These are phyloP conservation scores for Odocoileus hemionus DNA, from an alignment of 2,113 vertebrate species.

Conservation along the genomic window DNA sequence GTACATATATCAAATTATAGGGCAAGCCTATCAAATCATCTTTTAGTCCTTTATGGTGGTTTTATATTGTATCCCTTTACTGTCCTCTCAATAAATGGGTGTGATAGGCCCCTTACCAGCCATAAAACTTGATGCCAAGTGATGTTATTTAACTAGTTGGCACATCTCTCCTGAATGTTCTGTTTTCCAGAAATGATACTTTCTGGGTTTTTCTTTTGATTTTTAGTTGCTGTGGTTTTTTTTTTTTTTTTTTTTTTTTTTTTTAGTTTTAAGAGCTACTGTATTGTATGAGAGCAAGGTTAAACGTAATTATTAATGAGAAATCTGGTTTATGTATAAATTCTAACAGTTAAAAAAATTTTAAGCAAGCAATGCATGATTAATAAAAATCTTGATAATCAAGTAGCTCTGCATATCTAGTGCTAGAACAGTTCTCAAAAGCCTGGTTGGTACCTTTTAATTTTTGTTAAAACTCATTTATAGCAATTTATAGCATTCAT, in stretches of 20 bases:
- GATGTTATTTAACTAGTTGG: not conserved
- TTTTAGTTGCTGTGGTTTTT: not conserved
- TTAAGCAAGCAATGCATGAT: not conserved
- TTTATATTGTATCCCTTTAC: conserved; percentile 2
- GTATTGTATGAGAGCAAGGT: not conserved
- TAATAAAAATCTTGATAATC: conserved; percentile 7
- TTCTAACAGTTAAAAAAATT: not conserved
- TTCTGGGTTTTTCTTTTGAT: not conserved
- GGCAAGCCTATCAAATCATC: not conserved
- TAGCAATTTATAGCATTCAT: conserved; percentile 37
- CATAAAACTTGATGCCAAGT: not conserved
- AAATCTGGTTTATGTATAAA: not conserved
- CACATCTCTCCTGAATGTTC: conserved; percentile 8
- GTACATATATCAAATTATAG: not conserved
- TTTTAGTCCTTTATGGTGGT: not conserved
- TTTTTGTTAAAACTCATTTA: conserved; percentile 35
- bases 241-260: not conserved
- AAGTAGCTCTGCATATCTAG: not conserved
- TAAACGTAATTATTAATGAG: conserved; percentile 20
- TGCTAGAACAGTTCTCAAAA: not conserved
- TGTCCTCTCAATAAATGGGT: not conserved
- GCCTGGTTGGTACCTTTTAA: not conserved
- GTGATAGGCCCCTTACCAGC: not conserved
- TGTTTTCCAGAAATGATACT: conserved; percentile 21
- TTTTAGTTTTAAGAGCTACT: conserved; percentile 16